Evolutionary conservation across 2,113 vertebrate species (phyloP), one percentile per base, ranked within the genome.

Genomic region (Xyrauchen texanus): DNA sequence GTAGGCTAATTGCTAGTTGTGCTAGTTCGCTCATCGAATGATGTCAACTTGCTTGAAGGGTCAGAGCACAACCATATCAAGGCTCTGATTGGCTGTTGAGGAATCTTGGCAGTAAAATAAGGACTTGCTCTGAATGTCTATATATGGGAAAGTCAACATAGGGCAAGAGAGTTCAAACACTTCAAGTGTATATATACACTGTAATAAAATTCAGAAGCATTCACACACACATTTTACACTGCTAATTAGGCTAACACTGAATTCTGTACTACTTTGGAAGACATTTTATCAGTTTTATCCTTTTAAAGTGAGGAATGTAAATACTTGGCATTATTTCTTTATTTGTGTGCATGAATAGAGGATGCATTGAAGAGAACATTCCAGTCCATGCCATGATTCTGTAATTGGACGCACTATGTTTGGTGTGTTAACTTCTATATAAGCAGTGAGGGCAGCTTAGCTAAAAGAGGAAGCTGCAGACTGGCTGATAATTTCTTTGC

Each of bases 81-180:
- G 45, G 11, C 51, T 8, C 58, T 63, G 77, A 76, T 80, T 79
- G 34, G 65, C 78, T 67, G 69, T 34, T n/a, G 76, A 79, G 78
- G 82, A 85, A 83, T 91, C 86, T 90, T 92, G 89, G 90, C 87
- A 84, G 71, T 49, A 78, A 74, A 68, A 65, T 55, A 61, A 82
- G 66, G 71, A 86, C 70, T 76, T 79, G 81, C 78, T 78, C 87
- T 84, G 73, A 88, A 90, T 91, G 82, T 74, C 92, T 91, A 91
- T 93, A 92, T 91, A 93, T 92, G 91, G 81, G 86, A 89, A 93
- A 77, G 81, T 74, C 80, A 83, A 76, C 78, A 71, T 65, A 77
- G 65, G 58, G 45, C 70, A 62, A 61, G 70, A 61, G 49, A 73
- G 70, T 62, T 47, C 57, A 73, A 73, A 47, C 72, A 74, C 58